These are phyloP conservation scores for Bathynomus jamesi DNA, from an alignment of 1,140 invertebrate species.

Conservation along the genomic window DNA sequence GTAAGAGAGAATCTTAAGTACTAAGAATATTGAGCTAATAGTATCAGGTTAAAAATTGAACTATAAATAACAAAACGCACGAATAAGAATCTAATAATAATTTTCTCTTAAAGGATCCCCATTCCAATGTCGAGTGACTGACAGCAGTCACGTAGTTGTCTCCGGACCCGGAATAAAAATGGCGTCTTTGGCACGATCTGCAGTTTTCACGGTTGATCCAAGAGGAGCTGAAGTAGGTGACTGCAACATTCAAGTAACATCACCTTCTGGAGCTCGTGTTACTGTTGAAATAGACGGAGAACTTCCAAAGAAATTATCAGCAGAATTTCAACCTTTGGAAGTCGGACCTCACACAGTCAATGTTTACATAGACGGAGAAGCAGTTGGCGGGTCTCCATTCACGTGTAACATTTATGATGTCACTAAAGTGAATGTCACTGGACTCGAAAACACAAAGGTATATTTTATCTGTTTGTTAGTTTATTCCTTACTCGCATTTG, in stretches of 20 bases:
- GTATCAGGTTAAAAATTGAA: no score
- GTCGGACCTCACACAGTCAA: slow-evolving; percentile 76
- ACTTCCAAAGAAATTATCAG: slow-evolving; percentile 59
- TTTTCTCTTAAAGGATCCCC: slow-evolving; percentile 59
- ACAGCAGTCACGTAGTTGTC: slow-evolving; percentile 52
- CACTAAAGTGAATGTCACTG: slow-evolving; percentile 69
- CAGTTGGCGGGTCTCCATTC: slow-evolving; percentile 82
- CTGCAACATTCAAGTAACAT: slow-evolving; percentile 59
- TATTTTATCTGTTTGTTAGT: no score
- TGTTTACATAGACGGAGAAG: slow-evolving; percentile 68
- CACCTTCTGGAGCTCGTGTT: slow-evolving; percentile 66
- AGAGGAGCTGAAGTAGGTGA: slow-evolving; percentile 46
- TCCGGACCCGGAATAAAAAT: slow-evolving; percentile 55
- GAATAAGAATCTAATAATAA: no score
- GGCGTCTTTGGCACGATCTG: slow-evolving; percentile 52
- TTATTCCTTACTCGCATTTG: no score
- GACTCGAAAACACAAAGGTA: slow-evolving; percentile 54
- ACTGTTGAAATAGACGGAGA: slow-evolving; percentile 54
- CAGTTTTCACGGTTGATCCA: slow-evolving; percentile 56
- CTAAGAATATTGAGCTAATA: no score
- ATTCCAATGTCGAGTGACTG: slow-evolving; percentile 68
- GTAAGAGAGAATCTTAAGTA: not conserved
- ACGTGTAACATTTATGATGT: slow-evolving; percentile 89
- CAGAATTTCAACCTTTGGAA: slow-evolving; percentile 69
- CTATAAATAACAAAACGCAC: no score